Evolutionary conservation across 2,113 vertebrate genomes (phyloP).

Genomic region (Chauna torquata): DNA sequence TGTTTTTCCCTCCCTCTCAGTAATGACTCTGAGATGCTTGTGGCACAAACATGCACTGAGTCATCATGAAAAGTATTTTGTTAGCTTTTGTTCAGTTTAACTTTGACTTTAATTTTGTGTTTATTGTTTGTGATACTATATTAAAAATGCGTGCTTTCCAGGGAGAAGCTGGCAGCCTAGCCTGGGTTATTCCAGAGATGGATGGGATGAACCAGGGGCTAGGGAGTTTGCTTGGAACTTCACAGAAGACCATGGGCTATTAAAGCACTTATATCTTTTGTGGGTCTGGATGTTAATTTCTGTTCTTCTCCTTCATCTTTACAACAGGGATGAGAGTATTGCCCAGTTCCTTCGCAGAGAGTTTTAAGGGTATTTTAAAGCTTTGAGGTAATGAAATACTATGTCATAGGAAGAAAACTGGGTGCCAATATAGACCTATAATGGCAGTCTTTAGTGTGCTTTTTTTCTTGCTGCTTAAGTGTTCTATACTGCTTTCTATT

Average conservation of each 20-base stretch:
- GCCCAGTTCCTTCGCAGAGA: not conserved
- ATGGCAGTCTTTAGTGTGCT: not conserved
- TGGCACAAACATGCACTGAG: not conserved
- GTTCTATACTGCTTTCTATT: not conserved
- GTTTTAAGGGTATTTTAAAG: not conserved
- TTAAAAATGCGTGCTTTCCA: not conserved
- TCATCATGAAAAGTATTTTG: not conserved
- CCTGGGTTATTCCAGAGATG: not conserved
- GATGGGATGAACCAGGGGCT: not conserved
- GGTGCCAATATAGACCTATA: not conserved
- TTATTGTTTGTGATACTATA: not conserved
- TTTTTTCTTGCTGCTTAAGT: not conserved
- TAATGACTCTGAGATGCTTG: not conserved
- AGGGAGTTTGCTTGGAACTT: not conserved
- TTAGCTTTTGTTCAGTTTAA: not conserved
- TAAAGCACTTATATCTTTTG: not conserved
- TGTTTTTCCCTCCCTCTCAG: not conserved
- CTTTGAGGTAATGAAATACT: not conserved
- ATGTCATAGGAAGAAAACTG: not conserved
- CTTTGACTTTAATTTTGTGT: not conserved
- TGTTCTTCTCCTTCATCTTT: not conserved
- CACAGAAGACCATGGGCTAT: not conserved
- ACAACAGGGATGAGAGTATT: not conserved
- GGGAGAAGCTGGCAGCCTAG: not conserved
- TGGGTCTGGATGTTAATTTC: not conserved